These are phyloP conservation scores for Diadema setosum DNA, from an alignment of 35 echinoderm and acorn worm genomes.

Conservation along the genomic window DNA sequence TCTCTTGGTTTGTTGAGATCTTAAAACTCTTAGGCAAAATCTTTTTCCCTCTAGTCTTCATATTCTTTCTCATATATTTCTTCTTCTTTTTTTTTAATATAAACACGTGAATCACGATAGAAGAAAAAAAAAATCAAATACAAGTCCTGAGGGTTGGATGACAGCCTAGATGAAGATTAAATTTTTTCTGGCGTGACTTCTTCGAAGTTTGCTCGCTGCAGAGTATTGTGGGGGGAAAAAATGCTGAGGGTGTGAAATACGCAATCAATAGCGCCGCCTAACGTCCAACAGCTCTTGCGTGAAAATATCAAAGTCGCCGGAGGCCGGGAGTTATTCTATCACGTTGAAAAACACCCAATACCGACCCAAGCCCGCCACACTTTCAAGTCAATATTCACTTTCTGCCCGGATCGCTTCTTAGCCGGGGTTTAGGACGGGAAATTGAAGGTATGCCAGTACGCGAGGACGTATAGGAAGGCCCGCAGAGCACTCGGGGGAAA, in stretches of 20 bases:
- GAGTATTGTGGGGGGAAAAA: too few relatives aligned
- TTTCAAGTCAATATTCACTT: background rate
- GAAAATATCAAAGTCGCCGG: constrained; percentile 1
- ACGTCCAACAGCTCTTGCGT: too few relatives aligned
- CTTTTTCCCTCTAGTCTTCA: too few relatives aligned
- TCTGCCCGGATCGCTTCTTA: background rate
- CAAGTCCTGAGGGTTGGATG: background rate
- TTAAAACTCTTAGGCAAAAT: too few relatives aligned
- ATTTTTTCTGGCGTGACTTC: background rate
- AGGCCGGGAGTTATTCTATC: background rate
- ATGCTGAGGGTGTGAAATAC: too few relatives aligned
- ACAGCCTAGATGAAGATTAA: background rate
- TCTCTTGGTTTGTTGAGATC: too few relatives aligned
- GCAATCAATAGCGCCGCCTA: too few relatives aligned
- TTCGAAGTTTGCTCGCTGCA: background rate
- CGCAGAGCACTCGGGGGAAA: background rate
- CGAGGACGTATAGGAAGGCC: background rate
- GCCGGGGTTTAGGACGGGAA: background rate
- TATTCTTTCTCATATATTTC: too few relatives aligned
- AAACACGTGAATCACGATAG: too few relatives aligned
- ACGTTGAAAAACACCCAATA: background rate
- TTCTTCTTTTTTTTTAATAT: too few relatives aligned
- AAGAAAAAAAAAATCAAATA: too few relatives aligned
- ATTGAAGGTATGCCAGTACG: background rate
- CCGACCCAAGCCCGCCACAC: background rate